Evolutionary conservation across 2,113 vertebrate genomes (phyloP), one percentile per base, ranked within the genome.

Genomic region (Chloroceryle aenea): DNA sequence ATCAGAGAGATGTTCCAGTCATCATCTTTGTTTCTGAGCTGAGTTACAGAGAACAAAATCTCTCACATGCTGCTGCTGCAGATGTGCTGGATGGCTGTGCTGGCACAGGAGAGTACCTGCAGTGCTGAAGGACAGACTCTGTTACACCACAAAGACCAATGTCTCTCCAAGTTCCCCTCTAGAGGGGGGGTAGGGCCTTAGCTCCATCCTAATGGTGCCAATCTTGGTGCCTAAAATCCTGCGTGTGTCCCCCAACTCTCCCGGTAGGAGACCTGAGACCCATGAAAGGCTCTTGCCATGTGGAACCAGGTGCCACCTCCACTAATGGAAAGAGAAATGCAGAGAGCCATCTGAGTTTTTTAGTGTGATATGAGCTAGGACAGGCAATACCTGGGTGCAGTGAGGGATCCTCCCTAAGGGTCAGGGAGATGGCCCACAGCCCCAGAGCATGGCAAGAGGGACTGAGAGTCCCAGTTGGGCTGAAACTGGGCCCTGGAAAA

Each of bases 351-450:
- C 25, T 25, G 42, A n/a, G 22, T 8, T 22, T 36, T 48, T 48
- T 55, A 43, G 30, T 0, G 1, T 34, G 23, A 34, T 2, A 1
- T 22, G 18, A 61, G 23, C 21, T 0, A 0, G 53, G 25, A 36
- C 26, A 69, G n/a, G 19, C 53, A 36, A 56, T 62, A 18, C 20
- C n/a, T 68, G 12, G 27, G 14, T 53, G 61, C 69, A 69, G 22
- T 1, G 3, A 63, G 26, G 29, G 14, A 21, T 21, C 15, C 20
- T 75, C 30, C 40, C 30, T 50, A 11, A 36, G 48, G 25, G 23
- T 19, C 19, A 17, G 18, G 64, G 23, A 23, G 64, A 12, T 36
- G n/a, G 45, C 13, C 27, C 26, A 21, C 16, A 43, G 34, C 12
- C 12, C 36, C 42, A 25, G 34, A 59, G 43, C 43, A 42, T 6